A percentile compares a stretch with the other conserved stretches of the same genome.
Evolutionary conservation across 2,113 vertebrate species (phyloP).

Genomic region (Dicaeum eximium): DNA sequence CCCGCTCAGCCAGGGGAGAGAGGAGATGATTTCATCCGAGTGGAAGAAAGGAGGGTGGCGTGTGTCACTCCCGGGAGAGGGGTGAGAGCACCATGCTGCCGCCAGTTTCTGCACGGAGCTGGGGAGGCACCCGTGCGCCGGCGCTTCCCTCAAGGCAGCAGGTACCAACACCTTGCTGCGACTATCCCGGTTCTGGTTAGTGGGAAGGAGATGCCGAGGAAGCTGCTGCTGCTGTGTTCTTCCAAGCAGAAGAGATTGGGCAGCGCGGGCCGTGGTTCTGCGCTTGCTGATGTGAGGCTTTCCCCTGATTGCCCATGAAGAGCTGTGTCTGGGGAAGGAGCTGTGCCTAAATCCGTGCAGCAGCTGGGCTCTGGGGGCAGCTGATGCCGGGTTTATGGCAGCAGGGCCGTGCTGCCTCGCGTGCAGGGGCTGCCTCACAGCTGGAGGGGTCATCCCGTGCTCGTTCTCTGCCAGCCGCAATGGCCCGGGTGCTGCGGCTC

Average conservation of each 20-base stretch:
- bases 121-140: neutral
- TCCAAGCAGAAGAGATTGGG: neutral
- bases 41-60: neutral
- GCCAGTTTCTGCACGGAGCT: neutral
- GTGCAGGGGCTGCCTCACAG: constrained; percentile 9
- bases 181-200: neutral
- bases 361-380: constrained; percentile 21
- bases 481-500: neutral
- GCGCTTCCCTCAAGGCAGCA: neutral
- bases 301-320: neutral
- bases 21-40: neutral
- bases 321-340: neutral
- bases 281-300: neutral
- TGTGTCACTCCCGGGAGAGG: neutral
- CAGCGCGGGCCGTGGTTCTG: neutral
- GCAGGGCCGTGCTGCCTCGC: neutral
- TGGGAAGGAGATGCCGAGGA: accelerated
- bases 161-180: neutral
- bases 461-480: neutral
- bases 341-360: neutral
- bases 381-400: neutral
- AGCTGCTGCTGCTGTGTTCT: neutral
- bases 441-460: neutral
- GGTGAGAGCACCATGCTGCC: neutral
- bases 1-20: neutral